phyloP scores from a whole-genome alignment of 2,888 invertebrate species.

The Microplitis deprimator region DNA sequence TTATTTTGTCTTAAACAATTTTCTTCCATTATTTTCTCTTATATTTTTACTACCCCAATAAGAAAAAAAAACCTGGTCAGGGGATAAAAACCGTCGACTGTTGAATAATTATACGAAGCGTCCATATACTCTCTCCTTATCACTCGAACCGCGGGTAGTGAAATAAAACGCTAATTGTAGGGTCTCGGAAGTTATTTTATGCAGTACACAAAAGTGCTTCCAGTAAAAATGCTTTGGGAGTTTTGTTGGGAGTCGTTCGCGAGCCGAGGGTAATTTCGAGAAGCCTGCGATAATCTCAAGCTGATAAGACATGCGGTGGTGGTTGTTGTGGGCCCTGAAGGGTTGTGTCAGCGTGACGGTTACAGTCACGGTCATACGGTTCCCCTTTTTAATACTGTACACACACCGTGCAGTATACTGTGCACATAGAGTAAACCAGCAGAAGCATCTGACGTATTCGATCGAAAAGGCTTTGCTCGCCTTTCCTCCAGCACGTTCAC shows the following conservation, averaged over 20 bases:
- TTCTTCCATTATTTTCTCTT: constrained; percentile 18
- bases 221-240: constrained; percentile 34
- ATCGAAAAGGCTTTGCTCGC: not conserved
- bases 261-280: constrained; percentile 38
- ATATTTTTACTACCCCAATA: not conserved
- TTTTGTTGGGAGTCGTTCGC: constrained; percentile 23
- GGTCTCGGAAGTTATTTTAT: not conserved
- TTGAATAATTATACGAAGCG: not conserved
- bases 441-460: constrained; percentile 61
- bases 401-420: not conserved
- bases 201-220: not conserved
- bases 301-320: constrained; percentile 46
- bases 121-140: not conserved
- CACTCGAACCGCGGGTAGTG: not conserved
- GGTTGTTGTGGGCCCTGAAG: constrained; percentile 44
- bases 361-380: constrained; percentile 63
- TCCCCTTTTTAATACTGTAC: constrained; percentile 43
- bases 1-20: constrained; percentile 12
- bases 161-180: not conserved
- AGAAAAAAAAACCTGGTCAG: not conserved
- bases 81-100: not conserved
- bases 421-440: constrained; percentile 37
- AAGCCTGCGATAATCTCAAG: constrained; percentile 39
- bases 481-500: constrained; percentile 42
- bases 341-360: constrained; percentile 61